A percentile compares a stretch with the other conserved stretches of the same genome.
Conservation (phyloP, 2,113 vertebrate species). For the Raja brachyura region DNA sequence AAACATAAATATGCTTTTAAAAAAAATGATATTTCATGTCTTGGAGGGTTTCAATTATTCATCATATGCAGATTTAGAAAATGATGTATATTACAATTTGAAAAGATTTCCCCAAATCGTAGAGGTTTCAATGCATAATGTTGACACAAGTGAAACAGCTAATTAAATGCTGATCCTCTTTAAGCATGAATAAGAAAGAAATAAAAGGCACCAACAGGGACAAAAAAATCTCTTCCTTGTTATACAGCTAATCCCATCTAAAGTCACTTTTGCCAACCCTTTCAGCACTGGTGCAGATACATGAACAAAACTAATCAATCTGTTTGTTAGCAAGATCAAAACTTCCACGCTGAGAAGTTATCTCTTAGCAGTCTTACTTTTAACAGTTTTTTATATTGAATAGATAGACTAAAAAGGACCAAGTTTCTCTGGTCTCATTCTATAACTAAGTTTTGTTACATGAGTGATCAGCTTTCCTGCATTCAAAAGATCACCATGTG, state of each 20-base stretch:
- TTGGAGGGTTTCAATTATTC: background rate
- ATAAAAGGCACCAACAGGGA: background rate
- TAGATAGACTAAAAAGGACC: background rate
- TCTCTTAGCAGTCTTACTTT: background rate
- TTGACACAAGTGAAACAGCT: background rate
- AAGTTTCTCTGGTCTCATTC: background rate
- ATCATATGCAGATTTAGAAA: background rate
- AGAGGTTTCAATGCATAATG: background rate
- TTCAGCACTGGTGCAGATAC: background rate
- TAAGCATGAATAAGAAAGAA: background rate
- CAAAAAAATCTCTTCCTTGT: background rate
- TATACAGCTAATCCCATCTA: background rate
- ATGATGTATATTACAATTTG: background rate
- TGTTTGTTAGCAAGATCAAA: background rate
- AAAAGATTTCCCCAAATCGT: background rate
- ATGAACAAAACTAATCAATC: background rate
- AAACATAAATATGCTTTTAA: background rate
- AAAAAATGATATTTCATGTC: background rate
- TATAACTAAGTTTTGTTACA: background rate
- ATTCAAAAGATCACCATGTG: background rate
- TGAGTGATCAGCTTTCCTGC: background rate
- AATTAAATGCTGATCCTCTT: slow-evolving; percentile 6
- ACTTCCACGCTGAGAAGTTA: background rate
- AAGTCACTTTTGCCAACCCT: background rate
- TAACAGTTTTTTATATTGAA: background rate